Evolutionary conservation across 1,140 invertebrate species (phyloP).

Genomic region (Drosophila subpulchrella): DNA sequence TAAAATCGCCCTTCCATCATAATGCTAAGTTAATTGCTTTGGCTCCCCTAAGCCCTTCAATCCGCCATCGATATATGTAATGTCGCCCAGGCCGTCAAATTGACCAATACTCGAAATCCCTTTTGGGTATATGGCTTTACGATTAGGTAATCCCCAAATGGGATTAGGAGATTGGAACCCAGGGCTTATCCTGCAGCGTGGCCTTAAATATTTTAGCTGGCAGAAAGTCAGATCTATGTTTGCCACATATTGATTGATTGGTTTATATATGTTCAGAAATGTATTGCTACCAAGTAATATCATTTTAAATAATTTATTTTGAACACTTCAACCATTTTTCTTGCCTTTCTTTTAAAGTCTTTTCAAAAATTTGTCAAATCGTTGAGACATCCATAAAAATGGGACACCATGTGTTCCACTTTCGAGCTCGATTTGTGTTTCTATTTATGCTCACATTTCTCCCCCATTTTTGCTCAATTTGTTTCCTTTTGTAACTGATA

Average conservation of each 20-base stretch:
- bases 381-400: not conserved
- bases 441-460: conserved; percentile 2
- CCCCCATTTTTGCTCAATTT: conserved; percentile 10
- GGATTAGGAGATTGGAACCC: conserved; percentile 46
- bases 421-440: conserved; percentile 12
- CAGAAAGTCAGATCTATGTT: not conserved
- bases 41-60: conserved; percentile 42
- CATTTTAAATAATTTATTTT: not conserved
- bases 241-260: no score
- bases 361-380: not conserved
- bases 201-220: not conserved
- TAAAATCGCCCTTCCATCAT: conserved; percentile 28
- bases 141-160: conserved; percentile 58
- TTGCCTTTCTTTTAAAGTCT: not conserved
- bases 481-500: conserved; percentile 17
- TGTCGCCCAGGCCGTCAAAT: conserved; percentile 25
- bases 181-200: conserved; percentile 19
- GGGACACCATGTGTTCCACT: conserved; percentile 6
- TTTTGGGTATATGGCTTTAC: conserved; percentile 22
- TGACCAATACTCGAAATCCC: conserved; percentile 18
- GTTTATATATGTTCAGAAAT: no score
- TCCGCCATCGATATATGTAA: conserved; percentile 65
- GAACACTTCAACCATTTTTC: not conserved
- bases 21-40: conserved; percentile 66
- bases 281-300: no score